Conservation (phyloP, 2,113 vertebrate species). For the Hyperoodon ampullatus region DNA sequence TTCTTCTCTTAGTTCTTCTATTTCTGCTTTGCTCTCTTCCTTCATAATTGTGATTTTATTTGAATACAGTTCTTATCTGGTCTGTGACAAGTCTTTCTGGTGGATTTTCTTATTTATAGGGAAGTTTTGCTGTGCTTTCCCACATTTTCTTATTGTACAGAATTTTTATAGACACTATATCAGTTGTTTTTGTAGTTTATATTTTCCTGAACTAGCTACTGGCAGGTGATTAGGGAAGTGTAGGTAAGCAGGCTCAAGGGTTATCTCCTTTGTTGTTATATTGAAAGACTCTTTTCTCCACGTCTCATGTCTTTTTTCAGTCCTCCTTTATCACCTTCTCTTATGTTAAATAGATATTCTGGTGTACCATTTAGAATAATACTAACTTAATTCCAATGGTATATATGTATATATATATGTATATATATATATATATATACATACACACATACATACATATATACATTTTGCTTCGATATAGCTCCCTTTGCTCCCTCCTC, state of each 20-base stretch:
- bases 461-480: background rate
- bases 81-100: background rate
- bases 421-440: background rate
- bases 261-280: fast-evolving
- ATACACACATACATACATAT: background rate
- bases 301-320: background rate
- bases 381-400: background rate
- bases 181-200: background rate
- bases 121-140: background rate
- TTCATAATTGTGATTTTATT: background rate
- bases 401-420: too few relatives aligned
- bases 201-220: background rate
- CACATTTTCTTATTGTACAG: background rate
- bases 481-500: background rate
- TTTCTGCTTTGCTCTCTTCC: background rate
- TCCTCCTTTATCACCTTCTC: background rate
- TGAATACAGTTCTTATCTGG: background rate
- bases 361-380: background rate
- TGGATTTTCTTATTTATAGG: background rate
- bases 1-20: background rate
- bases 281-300: background rate
- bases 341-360: background rate
- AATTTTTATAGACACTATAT: background rate
- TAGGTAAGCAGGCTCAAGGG: fast-evolving
- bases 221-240: background rate